phyloP scores from a whole-genome alignment of 2,888 invertebrate species.

The Axea sp. region DNA sequence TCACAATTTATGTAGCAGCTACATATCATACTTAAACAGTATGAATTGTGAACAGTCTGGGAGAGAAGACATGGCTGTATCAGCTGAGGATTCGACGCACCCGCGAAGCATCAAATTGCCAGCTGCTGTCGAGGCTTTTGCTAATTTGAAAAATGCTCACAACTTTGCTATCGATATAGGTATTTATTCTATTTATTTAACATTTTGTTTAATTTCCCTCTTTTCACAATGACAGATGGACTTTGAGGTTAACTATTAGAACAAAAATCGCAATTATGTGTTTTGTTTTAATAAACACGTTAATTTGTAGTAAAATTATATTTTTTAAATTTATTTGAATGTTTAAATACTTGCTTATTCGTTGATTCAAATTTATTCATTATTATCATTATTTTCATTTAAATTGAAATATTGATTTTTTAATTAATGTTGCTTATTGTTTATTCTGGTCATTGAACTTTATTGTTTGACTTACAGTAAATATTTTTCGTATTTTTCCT shows the following conservation, averaged over 20 bases:
- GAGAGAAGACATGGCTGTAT: conserved; percentile 71
- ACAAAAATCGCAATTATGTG: no score
- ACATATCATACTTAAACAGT: no score
- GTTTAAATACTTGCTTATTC: no score
- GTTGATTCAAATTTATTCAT: no score
- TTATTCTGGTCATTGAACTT: background rate
- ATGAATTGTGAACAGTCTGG: no score
- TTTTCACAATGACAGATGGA: conserved; percentile 25
- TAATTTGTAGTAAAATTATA: no score
- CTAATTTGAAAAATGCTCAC: conserved; percentile 84
- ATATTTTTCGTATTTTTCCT: background rate
- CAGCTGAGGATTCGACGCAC: conserved; percentile 70
- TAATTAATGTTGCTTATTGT: background rate
- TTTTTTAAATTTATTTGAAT: no score
- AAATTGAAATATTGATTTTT: conserved; percentile 19
- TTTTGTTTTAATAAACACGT: no score
- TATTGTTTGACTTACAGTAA: background rate
- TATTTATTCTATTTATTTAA: conserved; percentile 70
- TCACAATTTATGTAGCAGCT: no score
- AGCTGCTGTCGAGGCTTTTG: conserved; percentile 81
- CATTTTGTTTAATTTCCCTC: no score
- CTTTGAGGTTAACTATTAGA: conserved; percentile 18
- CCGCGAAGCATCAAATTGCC: conserved; percentile 81
- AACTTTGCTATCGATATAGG: conserved; percentile 86
- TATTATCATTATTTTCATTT: conserved; percentile 1